These are phyloP conservation scores for Anseranas semipalmata DNA, from an alignment of 2,113 vertebrate genomes.

Conservation along the genomic window DNA sequence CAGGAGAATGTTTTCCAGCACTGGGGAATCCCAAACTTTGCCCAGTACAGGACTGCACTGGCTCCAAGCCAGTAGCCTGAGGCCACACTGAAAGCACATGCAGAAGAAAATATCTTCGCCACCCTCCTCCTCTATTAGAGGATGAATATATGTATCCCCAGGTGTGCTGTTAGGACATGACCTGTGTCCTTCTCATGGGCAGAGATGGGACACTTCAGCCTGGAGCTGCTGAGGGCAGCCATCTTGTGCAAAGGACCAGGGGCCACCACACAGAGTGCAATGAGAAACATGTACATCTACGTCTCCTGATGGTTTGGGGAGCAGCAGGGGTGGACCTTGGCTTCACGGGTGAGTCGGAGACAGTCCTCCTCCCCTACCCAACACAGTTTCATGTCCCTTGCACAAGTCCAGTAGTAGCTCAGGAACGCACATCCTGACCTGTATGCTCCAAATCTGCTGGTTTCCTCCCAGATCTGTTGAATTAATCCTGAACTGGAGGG, in stretches of 20 bases:
- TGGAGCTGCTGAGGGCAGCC: not conserved
- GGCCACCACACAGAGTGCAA: not conserved
- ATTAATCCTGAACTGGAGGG: not conserved
- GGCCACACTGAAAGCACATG: not conserved
- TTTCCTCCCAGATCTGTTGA: not conserved
- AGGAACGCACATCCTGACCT: not conserved
- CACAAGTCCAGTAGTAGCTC: not conserved
- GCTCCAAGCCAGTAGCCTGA: not conserved
- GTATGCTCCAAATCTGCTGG: fast-evolving
- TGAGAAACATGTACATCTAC: fast-evolving
- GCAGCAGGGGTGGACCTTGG: not conserved
- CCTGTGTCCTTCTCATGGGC: not conserved
- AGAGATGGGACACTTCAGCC: not conserved
- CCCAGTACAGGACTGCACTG: not conserved
- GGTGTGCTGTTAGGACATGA: not conserved
- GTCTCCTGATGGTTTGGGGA: not conserved
- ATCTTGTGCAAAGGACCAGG: not conserved
- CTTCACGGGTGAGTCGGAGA: not conserved
- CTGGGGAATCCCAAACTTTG: conserved; percentile 22
- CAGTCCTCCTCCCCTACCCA: not conserved
- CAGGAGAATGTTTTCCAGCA: not conserved
- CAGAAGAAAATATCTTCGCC: not conserved
- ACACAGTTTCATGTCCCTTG: not conserved
- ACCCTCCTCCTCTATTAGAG: not conserved
- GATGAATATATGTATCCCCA: not conserved